These are phyloP conservation scores for Pogonocherus hispidulus DNA, from an alignment of 2,888 invertebrate species.

Conservation along the genomic window DNA sequence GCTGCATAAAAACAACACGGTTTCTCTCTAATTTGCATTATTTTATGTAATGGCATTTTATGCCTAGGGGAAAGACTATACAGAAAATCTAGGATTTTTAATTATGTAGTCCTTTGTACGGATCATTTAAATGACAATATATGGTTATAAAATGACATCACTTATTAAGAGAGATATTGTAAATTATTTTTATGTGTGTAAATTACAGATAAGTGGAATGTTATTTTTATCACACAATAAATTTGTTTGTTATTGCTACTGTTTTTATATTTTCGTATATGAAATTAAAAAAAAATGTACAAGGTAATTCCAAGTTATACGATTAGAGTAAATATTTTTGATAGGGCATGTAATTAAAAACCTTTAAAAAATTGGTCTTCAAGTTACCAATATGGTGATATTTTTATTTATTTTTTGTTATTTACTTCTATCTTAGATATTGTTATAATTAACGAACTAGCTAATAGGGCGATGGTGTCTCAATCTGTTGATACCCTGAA, in stretches of 20 bases:
- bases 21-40: not conserved
- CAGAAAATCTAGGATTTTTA: not conserved
- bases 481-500: too few relatives aligned
- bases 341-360: too few relatives aligned
- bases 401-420: too few relatives aligned
- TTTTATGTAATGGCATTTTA: not conserved
- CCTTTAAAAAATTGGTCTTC: too few relatives aligned
- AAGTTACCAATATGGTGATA: too few relatives aligned
- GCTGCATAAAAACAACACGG: not conserved
- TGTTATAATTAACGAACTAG: too few relatives aligned
- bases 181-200: constrained; percentile 8
- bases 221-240: not conserved
- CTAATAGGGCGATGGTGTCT: too few relatives aligned
- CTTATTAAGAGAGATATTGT: not conserved
- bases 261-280: not conserved
- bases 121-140: not conserved
- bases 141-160: not conserved
- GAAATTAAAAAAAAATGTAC: too few relatives aligned
- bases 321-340: too few relatives aligned
- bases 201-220: constrained; percentile 9
- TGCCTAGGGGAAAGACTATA: not conserved
- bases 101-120: not conserved
- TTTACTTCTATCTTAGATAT: too few relatives aligned
- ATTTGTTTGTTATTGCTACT: not conserved
- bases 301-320: too few relatives aligned